Evolutionary conservation across 2,797 vertebrate genomes (phyloP), one percentile per base, ranked within the genome.

Genomic region (Oceanodroma leucorhoa): DNA sequence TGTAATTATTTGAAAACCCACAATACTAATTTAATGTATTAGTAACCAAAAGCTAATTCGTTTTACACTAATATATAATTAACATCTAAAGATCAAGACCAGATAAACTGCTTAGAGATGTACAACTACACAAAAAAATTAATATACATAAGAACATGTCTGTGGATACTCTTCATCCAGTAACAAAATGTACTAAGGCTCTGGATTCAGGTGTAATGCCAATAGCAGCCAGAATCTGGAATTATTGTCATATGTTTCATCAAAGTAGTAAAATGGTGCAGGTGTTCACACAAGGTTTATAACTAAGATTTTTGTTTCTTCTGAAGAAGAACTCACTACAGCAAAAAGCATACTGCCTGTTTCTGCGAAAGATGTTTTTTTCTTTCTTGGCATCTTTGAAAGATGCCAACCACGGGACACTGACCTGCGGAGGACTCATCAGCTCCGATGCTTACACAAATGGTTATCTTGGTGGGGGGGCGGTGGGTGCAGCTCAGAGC

Each of bases 401-500:
- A 93, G 64, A 50, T 34, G n/a, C 10, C 23, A 41, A 0, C 20
- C n/a, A 6, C 7, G 26, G 58, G 70, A 58, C 30, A 11, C 23
- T 24, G 71, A 38, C 5, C 34, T 46, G 17, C 0, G 1, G 22
- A 17, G 10, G 9, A 36, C 19, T 75, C 11, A 1, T 30, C 41
- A 62, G 26, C 24, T 34, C 43, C 0, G 4, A 15, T 19, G 23
- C 24, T 43, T 61, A 54, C 62, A 58, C 10, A 54, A 61, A 29
- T 26, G 24, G 9, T 38, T 57, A 1, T 38, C 29, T 40, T 19
- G 14, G 46, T 60, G 66, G 51, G 41, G 86, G 27, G 36, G 66
- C 50, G 65, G 36, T 6, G 53, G 22, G 24, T 57, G 60, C 65
- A 81, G 73, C 60, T 29, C 11, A 5, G 46, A 43, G 18, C 1